Base-by-base conservation (phyloP, 2,113 vertebrate genomes). In the Cettia cetti region DNA sequence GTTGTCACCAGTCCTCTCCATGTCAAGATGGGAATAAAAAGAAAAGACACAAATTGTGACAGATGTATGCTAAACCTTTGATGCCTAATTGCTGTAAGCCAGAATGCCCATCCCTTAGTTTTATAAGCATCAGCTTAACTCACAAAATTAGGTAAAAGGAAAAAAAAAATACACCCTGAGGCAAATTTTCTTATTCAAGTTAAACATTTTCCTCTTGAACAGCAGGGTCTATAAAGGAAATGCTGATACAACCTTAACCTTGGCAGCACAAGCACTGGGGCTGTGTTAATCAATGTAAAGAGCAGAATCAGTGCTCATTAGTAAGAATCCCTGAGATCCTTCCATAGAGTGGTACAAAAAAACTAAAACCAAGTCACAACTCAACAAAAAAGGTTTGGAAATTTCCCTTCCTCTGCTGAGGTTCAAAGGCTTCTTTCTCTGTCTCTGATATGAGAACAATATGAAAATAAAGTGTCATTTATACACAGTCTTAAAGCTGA, bases 181-280 rank as follows among this genome's bases (percentile, higher is more conserved):
- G 91, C 52, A 91, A 86, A 92, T 90, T 94, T 97, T 97, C 60
- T 93, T 56, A 94, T 94, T 96, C 86, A 96, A 93, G 86, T 97
- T 92, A 96, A 97, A 95, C 52, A 83, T 71, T 94, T 81, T 93
- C 91, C 91, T 90, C 37, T 75, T 59, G 30, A 95, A 83, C 64
- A 94, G 71, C 21, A 68, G 53, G 45, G 71, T 93, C 94, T 95
- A 39, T 94, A 97, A 96, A 96, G 95, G 81, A 97, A 97, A 97
- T 15, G 72, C 91, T 89, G 97, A 95, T 96, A 93, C 88, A 97
- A 83, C 40, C 69, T 94, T 95, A 91, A 94, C 81, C 84, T 96
- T 93, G 81, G 92, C 72, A 72, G 68, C 90, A 90, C 71, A 88
- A 92, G 61, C 68, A 90, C 84, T 49, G 9, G n/a, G 66, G 40